A percentile compares a stretch with the other conserved stretches of the same genome.
Evolutionary conservation across 1,140 invertebrate genomes (phyloP).

Genomic region (Halesus radiatus): DNA sequence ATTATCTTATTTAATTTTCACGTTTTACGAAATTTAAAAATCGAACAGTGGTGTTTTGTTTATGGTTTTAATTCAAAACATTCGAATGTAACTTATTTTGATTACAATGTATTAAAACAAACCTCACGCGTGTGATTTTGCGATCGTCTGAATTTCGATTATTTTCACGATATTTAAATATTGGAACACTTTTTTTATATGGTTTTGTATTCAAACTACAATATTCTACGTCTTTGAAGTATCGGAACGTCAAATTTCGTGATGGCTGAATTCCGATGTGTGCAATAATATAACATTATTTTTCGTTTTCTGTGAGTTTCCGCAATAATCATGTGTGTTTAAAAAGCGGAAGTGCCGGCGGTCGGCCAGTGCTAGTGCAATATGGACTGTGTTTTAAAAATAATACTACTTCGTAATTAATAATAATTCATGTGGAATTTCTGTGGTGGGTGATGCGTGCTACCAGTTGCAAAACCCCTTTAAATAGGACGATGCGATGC

Average conservation of each 20-base stretch:
- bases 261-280: background rate
- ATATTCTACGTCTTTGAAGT: no score
- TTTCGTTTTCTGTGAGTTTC: constrained; percentile 23
- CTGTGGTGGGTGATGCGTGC: constrained; percentile 31
- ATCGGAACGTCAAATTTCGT: background rate
- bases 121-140: no score
- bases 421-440: constrained; percentile 6
- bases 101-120: no score
- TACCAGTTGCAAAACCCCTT: constrained; percentile 2
- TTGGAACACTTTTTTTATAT: no score
- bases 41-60: no score
- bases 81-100: no score
- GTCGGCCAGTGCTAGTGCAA: constrained; percentile 11
- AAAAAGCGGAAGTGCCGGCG: constrained; percentile 25
- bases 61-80: no score
- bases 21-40: no score
- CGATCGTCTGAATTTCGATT: no score
- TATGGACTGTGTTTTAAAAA: constrained; percentile 7
- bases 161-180: no score
- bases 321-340: constrained; percentile 16
- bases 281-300: background rate
- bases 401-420: background rate
- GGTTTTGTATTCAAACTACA: no score
- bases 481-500: constrained; percentile 19
- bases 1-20: background rate